Evolutionary conservation across 2,888 invertebrate genomes (phyloP), one percentile per base, ranked within the genome.

Genomic region (Lissonota sp.): DNA sequence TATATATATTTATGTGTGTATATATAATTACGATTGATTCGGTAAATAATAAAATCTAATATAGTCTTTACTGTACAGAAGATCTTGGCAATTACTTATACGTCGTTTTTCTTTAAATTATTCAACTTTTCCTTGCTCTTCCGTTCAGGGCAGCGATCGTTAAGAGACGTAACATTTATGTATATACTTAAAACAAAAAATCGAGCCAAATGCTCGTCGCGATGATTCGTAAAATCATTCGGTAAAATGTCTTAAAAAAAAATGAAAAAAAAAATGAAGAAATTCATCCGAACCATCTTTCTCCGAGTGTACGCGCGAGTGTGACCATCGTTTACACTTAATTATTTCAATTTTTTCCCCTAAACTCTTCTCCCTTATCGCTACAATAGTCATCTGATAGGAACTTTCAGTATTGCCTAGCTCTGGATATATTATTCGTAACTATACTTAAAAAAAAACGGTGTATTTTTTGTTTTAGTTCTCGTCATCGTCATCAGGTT

Each of bases 351-450:
- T 83, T 84, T 69, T 72, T 81, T 77, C 42, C 58, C 40, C 78
- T 78, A 81, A 81, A 69, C 77, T 82, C 77, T 82, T 64, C 26
- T 67, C 51, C 76, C 70, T 82, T 74, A 78, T 70, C 83, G 87
- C 89, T 89, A 90, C 88, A 90, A 90, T 91, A 91, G 89, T 91
- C 88, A 91, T 91, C 90, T 91, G 89, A 92, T 92, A 92, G 92
- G 92, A 92, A 92, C 92, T 92, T 92, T 92, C 91, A 92, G 90
- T 92, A 92, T 92, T 91, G 91, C 91, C 91, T 92, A 92, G 87
- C 90, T 90, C 91, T 92, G 91, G 90, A 92, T 92, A 92, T 92
- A 91, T 91, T 90, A 92, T 88, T 89, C 87, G 84, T 86, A 83
- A 80, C 74, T 83, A 85, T 85, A 83, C 83, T 71, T 53, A 76